Percentiles rank a stretch among this genome's conserved stretches.
Conservation (phyloP, 2,888 invertebrate genomes). For the Alloplasta piceator region DNA sequence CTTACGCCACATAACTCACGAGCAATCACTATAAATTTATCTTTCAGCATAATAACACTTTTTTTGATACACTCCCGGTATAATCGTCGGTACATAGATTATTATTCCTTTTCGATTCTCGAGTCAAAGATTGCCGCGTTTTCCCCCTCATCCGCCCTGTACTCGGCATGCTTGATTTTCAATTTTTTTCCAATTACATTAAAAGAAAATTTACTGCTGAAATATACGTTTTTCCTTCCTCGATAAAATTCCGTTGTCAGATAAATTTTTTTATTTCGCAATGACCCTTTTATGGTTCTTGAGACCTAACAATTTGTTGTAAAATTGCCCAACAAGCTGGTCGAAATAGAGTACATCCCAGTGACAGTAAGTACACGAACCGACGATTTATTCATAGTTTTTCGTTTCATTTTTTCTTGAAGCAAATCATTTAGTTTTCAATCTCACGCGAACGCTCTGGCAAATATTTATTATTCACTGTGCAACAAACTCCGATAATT, state of each 20-base stretch:
- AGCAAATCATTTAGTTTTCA: constrained; percentile 12
- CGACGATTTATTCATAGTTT: constrained; percentile 47
- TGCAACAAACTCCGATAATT: constrained; percentile 49
- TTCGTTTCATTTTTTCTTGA: constrained; percentile 12
- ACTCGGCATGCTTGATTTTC: background rate
- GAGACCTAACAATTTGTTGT: constrained; percentile 70
- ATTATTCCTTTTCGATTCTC: constrained; percentile 12
- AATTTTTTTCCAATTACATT: constrained; percentile 2
- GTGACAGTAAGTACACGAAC: constrained; percentile 83
- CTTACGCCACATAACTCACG: constrained; percentile 62
- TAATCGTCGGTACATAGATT: constrained; percentile 55
- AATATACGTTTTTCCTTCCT: constrained; percentile 5
- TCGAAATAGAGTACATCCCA: constrained; percentile 87
- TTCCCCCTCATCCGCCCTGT: background rate
- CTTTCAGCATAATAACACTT: constrained; percentile 4
- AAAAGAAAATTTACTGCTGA: background rate
- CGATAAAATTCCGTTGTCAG: constrained; percentile 2
- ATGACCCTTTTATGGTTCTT: constrained; percentile 50
- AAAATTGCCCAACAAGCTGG: constrained; percentile 86
- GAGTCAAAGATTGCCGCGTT: constrained; percentile 6
- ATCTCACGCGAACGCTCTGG: constrained; percentile 31
- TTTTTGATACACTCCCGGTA: constrained; percentile 24
- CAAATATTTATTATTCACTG: constrained; percentile 35
- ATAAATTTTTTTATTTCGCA: constrained; percentile 57
- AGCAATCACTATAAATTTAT: constrained; percentile 47